Conservation (phyloP, 2,888 invertebrate species). For the Xiphydria camelus region DNA sequence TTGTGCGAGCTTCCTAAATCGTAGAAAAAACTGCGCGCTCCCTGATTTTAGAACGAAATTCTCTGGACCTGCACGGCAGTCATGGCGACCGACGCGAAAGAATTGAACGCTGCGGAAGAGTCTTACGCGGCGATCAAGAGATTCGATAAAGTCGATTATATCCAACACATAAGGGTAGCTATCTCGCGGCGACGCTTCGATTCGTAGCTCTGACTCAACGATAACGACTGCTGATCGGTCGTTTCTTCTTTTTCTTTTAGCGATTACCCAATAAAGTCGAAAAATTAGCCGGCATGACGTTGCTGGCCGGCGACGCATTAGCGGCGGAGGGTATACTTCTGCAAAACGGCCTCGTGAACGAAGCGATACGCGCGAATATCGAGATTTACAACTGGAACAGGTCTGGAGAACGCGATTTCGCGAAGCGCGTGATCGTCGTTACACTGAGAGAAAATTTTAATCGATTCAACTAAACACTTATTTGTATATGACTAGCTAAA, state of each 20-base stretch:
- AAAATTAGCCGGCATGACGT: slow-evolving; percentile 69
- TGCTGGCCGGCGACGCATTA: slow-evolving; percentile 69
- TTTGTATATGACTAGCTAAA: too few species aligned
- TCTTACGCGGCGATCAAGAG: slow-evolving; percentile 91
- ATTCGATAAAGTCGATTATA: slow-evolving; percentile 83
- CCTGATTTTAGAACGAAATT: slow-evolving; percentile 60
- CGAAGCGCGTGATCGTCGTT: too few species aligned
- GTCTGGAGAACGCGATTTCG: too few species aligned
- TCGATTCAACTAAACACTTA: too few species aligned
- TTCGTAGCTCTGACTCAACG: background rate
- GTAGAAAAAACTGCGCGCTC: too few species aligned
- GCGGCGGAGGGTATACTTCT: slow-evolving; percentile 75
- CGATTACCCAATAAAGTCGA: slow-evolving; percentile 61
- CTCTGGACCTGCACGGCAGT: slow-evolving; percentile 95
- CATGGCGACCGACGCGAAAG: slow-evolving; percentile 82
- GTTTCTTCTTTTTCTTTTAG: slow-evolving; percentile 43
- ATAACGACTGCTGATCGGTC: slow-evolving; percentile 1
- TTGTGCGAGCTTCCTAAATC: too few species aligned
- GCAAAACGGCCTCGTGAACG: slow-evolving; percentile 68
- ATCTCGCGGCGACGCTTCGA: slow-evolving; percentile 8
- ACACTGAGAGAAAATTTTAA: too few species aligned
- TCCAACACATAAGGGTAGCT: slow-evolving; percentile 77
- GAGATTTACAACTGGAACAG: slow-evolving; percentile 75
- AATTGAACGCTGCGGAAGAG: slow-evolving; percentile 89
- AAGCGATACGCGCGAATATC: slow-evolving; percentile 74